A percentile compares a stretch with the other conserved stretches of the same genome.
Conservation (phyloP, 2,113 vertebrate species). For the Ceyx margarethae region DNA sequence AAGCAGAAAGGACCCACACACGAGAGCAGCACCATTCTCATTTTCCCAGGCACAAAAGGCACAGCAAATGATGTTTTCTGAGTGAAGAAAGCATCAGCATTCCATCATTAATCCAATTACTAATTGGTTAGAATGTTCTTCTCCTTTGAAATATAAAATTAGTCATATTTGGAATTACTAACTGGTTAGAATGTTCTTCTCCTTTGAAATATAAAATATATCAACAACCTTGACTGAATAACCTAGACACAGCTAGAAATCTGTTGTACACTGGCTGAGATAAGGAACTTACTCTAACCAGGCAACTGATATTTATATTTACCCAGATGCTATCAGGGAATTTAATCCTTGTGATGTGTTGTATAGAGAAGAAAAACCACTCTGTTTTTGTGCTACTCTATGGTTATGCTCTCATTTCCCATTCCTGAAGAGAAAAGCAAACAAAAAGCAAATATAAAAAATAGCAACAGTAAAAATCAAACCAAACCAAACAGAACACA, state of each 20-base stretch:
- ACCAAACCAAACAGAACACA: too few relatives aligned
- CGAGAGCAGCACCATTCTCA: background rate
- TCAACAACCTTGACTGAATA: background rate
- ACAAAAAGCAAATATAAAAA: too few relatives aligned
- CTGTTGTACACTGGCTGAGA: rapidly evolving
- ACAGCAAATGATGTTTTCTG: background rate
- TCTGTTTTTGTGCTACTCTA: background rate
- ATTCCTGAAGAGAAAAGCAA: background rate
- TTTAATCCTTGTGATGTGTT: background rate
- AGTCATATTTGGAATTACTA: background rate
- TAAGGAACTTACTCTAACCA: background rate
- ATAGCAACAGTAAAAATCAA: too few relatives aligned
- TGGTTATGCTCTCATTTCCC: background rate
- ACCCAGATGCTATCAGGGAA: background rate
- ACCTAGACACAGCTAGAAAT: background rate
- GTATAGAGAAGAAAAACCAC: background rate
- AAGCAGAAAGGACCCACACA: background rate
- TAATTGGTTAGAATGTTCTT: background rate
- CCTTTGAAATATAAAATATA: background rate
- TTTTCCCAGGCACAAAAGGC: background rate
- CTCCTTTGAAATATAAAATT: background rate
- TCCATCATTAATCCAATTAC: background rate
- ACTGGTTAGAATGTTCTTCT: background rate
- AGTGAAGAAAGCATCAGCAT: background rate
- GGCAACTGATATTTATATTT: background rate